Percentiles rank a stretch among this genome's conserved stretches.
Conservation (phyloP, 30 jellyfish, hydroid and myxozoan genomes). For the Cassiopea xamachana region DNA sequence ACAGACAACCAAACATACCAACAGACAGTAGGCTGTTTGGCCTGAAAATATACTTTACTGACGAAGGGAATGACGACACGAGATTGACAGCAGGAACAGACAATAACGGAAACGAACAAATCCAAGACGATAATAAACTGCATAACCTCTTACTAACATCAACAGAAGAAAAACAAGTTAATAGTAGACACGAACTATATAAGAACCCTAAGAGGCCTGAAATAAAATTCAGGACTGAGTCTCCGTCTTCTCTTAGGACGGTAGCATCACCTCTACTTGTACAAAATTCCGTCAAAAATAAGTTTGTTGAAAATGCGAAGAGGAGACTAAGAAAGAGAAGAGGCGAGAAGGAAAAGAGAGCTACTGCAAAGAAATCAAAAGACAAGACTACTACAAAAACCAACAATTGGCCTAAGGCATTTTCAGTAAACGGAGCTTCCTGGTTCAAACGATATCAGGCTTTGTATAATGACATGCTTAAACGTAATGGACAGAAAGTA, state of each 20-base stretch:
- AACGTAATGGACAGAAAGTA: constrained; percentile 7
- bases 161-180: constrained; percentile 22
- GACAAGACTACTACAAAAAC: neutral
- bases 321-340: constrained; percentile 10
- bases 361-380: neutral
- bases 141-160: constrained; percentile 48
- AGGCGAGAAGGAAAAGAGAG: neutral
- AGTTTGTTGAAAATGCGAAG: constrained; percentile 1
- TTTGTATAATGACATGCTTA: constrained; percentile 10
- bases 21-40: constrained; percentile 18
- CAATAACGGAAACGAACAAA: neutral
- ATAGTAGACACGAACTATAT: constrained; percentile 70
- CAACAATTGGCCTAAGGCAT: neutral
- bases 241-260: constrained; percentile 56
- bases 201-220: constrained; percentile 49
- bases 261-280: constrained; percentile 73
- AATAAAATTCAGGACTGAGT: constrained; percentile 66
- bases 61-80: constrained; percentile 30
- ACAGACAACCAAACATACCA: neutral
- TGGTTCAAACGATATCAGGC: constrained; percentile 58
- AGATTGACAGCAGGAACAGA: neutral
- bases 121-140: neutral
- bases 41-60: constrained; percentile 49
- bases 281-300: constrained; percentile 45
- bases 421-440: constrained; percentile 29